Evolutionary conservation across 2,888 invertebrate species (phyloP), one percentile per base, ranked within the genome.

Genomic region (Epinotia ramella): DNA sequence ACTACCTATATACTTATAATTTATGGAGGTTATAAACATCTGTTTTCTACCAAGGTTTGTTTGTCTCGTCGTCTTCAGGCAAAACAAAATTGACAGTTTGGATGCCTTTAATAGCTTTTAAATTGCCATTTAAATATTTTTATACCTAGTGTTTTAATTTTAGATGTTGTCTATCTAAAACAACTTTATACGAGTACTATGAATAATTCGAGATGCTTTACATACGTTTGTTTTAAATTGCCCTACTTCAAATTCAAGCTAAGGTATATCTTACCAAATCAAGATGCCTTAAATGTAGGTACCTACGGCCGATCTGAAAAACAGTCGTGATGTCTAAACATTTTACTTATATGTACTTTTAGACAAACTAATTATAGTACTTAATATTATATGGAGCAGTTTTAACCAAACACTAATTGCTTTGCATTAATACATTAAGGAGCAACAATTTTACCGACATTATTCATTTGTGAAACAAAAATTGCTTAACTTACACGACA

Each of bases 381-480:
- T n/a, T n/a, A 28, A 56, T 13, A 33, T 18, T 40, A 67, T 56
- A 33, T 56, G 13, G 1, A 33, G 28, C n/a, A 33, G 20, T n/a
- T 53, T 56, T 33, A 33, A 49, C 11, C 18, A 18, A 56, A 18
- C 56, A 44, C 33, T 56, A 67, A 67, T 56, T 56, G 56, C 11
- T 67, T 56, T 33, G 56, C 33, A 66, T 56, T 33, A 56, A 28
- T 20, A 9, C 33, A 72, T 56, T 71, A 63, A 60, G 16, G 12
- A 18, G 18, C 49, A 28, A 33, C 18, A 53, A 71, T 40, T 63
- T 63, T 24, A 20, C 9, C 9, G 6, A 33, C 6, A 33, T 33
- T 71, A 56, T 40, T 57, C 12, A 67, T 67, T 67, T 20, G 18
- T 67, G 67, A 56, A 67, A 56, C 40, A 67, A 20, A n/a, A 67